Evolutionary conservation across 92 coral and sea anemone genomes (phyloP).

Genomic region (Epizoanthus fatuus): DNA sequence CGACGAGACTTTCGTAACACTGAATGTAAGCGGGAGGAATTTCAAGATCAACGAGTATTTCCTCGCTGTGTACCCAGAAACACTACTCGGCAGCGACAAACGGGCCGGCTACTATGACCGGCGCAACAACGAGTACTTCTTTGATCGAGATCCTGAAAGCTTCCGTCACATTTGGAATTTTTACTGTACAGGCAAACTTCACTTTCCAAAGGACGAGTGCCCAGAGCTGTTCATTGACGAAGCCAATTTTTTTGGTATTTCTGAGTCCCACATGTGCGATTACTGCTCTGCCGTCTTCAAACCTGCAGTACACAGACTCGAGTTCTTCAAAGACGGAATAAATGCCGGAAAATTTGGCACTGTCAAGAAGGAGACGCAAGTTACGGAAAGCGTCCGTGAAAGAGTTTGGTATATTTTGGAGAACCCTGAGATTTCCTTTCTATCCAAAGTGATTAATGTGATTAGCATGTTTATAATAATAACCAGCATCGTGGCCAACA

Average conservation of each 20-base stretch:
- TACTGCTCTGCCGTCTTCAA: conserved; percentile 79
- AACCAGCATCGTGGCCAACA: conserved; percentile 73
- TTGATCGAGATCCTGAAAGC: conserved; percentile 89
- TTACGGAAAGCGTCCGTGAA: conserved; percentile 40
- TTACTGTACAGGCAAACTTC: conserved; percentile 83
- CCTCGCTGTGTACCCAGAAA: conserved; percentile 78
- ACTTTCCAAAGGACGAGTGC: conserved; percentile 88
- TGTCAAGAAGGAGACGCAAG: conserved; percentile 50
- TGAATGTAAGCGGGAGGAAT: conserved; percentile 81
- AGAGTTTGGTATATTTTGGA: conserved; percentile 74
- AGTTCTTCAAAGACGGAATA: conserved; percentile 42
- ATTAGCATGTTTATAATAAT: conserved; percentile 72
- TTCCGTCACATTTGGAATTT: conserved; percentile 90
- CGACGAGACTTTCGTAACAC: conserved; percentile 58
- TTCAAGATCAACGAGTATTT: conserved; percentile 81
- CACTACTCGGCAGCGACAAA: conserved; percentile 74
- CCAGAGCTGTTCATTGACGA: conserved; percentile 80
- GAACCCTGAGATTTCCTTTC: conserved; percentile 63
- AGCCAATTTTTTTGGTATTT: conserved; percentile 75
- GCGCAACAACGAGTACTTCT: conserved; percentile 71
- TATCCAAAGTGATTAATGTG: conserved; percentile 72
- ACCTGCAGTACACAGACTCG: conserved; percentile 57
- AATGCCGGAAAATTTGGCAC: conserved; percentile 41
- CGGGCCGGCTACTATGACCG: conserved; percentile 65
- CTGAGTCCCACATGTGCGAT: conserved; percentile 68